Conservation (phyloP, 2,797 vertebrate species). For the Poecilia wingei region DNA sequence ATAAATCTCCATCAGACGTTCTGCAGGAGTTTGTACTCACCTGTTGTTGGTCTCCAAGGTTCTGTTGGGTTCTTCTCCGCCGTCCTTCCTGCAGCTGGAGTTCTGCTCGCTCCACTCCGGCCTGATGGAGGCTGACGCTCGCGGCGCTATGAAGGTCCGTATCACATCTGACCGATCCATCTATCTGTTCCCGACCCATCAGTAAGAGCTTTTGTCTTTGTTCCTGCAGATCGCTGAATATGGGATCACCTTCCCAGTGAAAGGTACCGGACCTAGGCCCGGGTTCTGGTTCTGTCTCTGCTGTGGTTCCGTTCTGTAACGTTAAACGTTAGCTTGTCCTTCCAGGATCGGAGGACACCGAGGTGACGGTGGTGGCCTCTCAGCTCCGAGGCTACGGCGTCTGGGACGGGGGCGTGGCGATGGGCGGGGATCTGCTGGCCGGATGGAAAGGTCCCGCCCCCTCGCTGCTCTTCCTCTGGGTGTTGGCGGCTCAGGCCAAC, state of each 20-base stretch:
- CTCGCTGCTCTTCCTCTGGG: conserved; percentile 87
- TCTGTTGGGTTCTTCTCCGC: neutral
- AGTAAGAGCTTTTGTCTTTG: conserved; percentile 5
- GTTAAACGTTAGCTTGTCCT: neutral
- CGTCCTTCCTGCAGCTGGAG: conserved; percentile 64
- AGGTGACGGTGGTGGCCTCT: conserved; percentile 83
- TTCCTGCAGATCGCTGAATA: conserved; percentile 50
- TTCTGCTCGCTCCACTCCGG: conserved; percentile 67
- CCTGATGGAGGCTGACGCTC: conserved; percentile 39
- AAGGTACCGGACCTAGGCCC: conserved; percentile 41
- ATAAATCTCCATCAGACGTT: neutral
- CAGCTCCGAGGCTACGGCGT: conserved; percentile 86
- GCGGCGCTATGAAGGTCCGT: conserved; percentile 66
- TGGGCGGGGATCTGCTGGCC: conserved; percentile 50
- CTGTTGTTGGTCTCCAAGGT: conserved; percentile 19
- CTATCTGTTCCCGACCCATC: neutral
- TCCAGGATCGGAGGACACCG: conserved; percentile 55
- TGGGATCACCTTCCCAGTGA: conserved; percentile 53
- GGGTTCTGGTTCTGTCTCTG: neutral
- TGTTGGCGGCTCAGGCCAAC: conserved; percentile 84
- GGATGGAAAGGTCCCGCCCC: conserved; percentile 63
- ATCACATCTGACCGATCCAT: neutral
- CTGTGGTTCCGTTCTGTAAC: neutral
- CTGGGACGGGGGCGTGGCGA: conserved; percentile 80
- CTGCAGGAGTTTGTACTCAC: neutral